These are phyloP conservation scores for Gonioctena quinquepunctata DNA, from an alignment of 1,140 invertebrate genomes.

Conservation along the genomic window DNA sequence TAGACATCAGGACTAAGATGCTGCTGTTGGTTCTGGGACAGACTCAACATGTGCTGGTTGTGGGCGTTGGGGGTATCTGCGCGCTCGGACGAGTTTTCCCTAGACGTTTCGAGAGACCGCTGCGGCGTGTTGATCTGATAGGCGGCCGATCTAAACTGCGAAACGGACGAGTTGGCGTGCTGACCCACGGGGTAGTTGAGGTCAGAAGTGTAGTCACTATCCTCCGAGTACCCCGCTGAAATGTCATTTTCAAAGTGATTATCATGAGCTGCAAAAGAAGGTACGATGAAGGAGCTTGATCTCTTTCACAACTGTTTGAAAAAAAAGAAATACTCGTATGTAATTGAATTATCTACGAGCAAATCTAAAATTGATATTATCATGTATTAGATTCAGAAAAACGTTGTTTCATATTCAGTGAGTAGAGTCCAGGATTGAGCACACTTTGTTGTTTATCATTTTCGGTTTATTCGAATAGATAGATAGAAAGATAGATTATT, in stretches of 20 bases:
- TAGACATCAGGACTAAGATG: conserved; percentile 49
- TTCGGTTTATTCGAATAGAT: too few relatives aligned
- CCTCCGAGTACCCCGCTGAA: conserved; percentile 93
- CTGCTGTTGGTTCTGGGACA: conserved; percentile 40
- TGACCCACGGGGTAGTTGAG: conserved; percentile 92
- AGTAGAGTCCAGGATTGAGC: too few relatives aligned
- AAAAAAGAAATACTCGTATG: too few relatives aligned
- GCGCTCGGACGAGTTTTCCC: conserved; percentile 83
- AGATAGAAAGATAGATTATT: too few relatives aligned
- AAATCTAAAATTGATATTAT: not conserved
- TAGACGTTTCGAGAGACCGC: conserved; percentile 76
- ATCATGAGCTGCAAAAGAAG: conserved; percentile 53
- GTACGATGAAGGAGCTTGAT: not conserved
- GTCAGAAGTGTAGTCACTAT: conserved; percentile 96
- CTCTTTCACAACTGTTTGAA: too few relatives aligned
- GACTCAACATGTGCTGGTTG: conserved; percentile 43
- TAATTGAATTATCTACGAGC: too few relatives aligned
- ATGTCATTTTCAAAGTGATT: conserved; percentile 57
- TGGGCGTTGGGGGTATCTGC: conserved; percentile 62
- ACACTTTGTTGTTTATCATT: too few relatives aligned
- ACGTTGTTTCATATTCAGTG: too few relatives aligned
- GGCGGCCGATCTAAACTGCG: conserved; percentile 77
- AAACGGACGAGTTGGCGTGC: conserved; percentile 83
- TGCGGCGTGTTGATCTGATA: conserved; percentile 79
- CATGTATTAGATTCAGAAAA: too few relatives aligned